Evolutionary conservation across 1,140 invertebrate genomes (phyloP).

Genomic region (Phortica variegata): DNA sequence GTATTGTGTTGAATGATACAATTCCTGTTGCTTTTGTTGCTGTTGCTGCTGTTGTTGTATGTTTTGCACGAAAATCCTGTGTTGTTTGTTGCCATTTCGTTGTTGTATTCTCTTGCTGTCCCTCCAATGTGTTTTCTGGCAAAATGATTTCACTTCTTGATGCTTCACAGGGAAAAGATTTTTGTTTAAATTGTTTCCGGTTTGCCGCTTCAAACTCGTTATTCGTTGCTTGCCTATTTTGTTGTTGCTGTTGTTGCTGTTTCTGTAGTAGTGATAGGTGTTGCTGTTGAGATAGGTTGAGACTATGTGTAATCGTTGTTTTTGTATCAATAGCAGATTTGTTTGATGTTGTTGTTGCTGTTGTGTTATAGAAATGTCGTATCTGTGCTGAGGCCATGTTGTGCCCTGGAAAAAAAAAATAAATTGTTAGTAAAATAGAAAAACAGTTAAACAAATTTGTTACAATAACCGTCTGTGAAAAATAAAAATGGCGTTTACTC

Average conservation of each 20-base stretch:
- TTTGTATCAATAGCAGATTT: constrained; percentile 27
- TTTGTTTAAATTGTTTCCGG: constrained; percentile 41
- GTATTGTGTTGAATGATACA: constrained; percentile 6
- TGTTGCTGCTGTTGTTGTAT: constrained; percentile 24
- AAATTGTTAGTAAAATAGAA: constrained; percentile 8
- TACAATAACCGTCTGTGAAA: background rate
- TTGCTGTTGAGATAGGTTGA: constrained; percentile 32
- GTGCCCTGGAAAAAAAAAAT: constrained; percentile 44
- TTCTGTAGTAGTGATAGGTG: constrained; percentile 24
- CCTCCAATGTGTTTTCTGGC: constrained; percentile 30
- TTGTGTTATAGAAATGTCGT: constrained; percentile 56
- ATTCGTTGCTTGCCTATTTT: no score
- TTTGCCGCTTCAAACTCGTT: constrained; percentile 17
- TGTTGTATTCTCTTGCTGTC: constrained; percentile 12
- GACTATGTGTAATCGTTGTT: constrained; percentile 10
- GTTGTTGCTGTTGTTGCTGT: constrained; percentile 23
- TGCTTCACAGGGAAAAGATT: constrained; percentile 27
- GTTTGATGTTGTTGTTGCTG: constrained; percentile 44
- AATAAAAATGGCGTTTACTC: no score
- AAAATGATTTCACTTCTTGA: no score
- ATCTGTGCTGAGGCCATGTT: constrained; percentile 57
- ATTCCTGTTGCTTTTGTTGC: constrained; percentile 11
- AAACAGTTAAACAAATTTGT: background rate
- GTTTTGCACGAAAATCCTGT: constrained; percentile 10
- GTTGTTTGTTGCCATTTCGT: constrained; percentile 27